Evolutionary conservation across 2,797 vertebrate genomes (phyloP), one percentile per base, ranked within the genome.

Genomic region (Cuculus canorus): DNA sequence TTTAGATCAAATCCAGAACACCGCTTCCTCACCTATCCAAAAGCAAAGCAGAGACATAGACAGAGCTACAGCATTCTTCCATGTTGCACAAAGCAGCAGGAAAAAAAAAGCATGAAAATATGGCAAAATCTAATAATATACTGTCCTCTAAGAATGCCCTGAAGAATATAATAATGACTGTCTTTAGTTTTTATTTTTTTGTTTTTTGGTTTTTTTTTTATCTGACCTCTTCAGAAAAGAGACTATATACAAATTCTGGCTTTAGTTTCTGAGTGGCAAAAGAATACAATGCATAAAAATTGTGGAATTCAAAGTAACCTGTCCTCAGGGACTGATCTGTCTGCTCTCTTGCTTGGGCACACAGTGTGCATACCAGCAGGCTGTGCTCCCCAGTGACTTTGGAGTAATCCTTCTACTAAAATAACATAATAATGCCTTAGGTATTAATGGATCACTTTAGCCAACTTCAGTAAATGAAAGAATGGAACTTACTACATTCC

Each of bases 301-400:
- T 57, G 32, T 81, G 95, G 83, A 94, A 95, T 97, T 96, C 70
- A 75, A 76, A 91, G 76, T 60, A 80, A 71, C 32, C 59, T 87
- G 47, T 91, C 93, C 72, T 82, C 76, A 73, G 86, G 70, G 59
- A 86, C 59, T 92, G 72, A 66, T 84, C 75, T 80, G 63, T 84
- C 91, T 94, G 45, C 70, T 88, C 50, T 45, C 27, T 57, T 70
- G 32, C 52, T 83, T 81, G 83, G 93, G 90, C 68, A 96, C 93
- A 81, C 6, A 3, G 8, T 68, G 66, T 90, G 48, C 94, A 95
- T 95, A 88, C 96, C 89, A 96, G 82, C 82, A 79, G 53, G 52
- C 88, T 93, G 80, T 90, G 82, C 66, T 94, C 48, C 53, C 77
- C 76, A 2, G 37, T 47, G 53, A 17, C 53, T 86, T 90, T 7